Percentiles rank a stretch among this genome's conserved stretches.
Conservation (phyloP, 2,113 vertebrate genomes). For the Syngnathus scovelli region DNA sequence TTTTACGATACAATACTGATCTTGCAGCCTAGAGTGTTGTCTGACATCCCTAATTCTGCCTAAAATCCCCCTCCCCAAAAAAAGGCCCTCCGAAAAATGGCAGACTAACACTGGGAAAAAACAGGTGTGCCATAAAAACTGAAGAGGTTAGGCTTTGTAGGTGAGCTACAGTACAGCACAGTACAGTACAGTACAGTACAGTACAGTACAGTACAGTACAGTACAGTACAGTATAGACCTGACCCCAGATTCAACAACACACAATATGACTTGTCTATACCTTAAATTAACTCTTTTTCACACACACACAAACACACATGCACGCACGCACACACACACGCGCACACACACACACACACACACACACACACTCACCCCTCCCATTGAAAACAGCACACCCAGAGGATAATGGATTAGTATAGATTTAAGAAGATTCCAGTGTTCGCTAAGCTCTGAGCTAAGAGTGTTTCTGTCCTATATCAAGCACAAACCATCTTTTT, state of each 20-base stretch:
- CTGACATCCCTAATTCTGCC: too few species aligned
- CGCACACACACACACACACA: conserved; percentile 10
- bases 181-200: too few species aligned
- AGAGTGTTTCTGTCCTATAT: conserved; percentile 40
- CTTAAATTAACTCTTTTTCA: neutral
- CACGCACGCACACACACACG: neutral
- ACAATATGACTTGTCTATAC: neutral
- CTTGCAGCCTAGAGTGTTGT: too few species aligned
- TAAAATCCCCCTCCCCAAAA: too few species aligned
- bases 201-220: too few species aligned
- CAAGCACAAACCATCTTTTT: conserved; percentile 41
- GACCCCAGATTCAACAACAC: neutral
- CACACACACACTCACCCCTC: conserved; percentile 13
- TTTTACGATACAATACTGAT: too few species aligned
- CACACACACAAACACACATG: neutral
- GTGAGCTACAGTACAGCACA: too few species aligned
- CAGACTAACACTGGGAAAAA: neutral
- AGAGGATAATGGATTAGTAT: conserved; percentile 70
- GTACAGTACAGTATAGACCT: neutral
- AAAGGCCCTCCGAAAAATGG: neutral
- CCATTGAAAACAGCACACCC: conserved; percentile 33
- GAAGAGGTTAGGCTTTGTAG: too few species aligned
- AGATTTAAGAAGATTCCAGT: conserved; percentile 69
- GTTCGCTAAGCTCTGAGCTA: conserved; percentile 57
- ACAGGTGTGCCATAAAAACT: neutral